Evolutionary conservation across 1,140 invertebrate species (phyloP), one percentile per base, ranked within the genome.

Genomic region (Drosophila simulans): DNA sequence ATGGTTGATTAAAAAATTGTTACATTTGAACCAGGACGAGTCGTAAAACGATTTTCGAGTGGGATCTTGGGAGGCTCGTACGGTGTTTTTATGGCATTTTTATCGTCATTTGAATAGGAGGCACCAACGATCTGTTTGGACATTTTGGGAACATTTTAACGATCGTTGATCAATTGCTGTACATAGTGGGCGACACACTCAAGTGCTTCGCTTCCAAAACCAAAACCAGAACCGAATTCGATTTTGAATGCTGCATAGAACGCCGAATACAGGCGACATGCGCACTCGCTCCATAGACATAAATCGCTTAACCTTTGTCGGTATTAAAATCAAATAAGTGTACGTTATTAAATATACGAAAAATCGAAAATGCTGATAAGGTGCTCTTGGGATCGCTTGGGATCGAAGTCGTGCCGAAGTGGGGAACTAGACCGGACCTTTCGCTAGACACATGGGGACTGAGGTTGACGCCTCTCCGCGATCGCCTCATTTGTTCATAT

Each of bases 51-150:
- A 27, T 17, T 65, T 43, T 68, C 59, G 60, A 68, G 64, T 68
- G 64, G 59, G 22, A 53, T 43, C 20, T 53, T 49, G 78, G 78
- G 74, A 88, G 68, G 48, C 53, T 66, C 5, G 43, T 31, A 45
- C 55, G 40, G 34, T 34, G 43, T 42, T 82, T 89, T 89, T 69
- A 88, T 88, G 63, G 49, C 58, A 53, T 88, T 88, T 88, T 88
- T 88, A 88, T 88, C 66, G 83, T 77, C 73, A 89, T 86, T 88
- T 89, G 84, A 88, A 88, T 78, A 79, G 75, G 66, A 78, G 79
- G 83, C 70, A 82, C 78, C 75, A 88, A 88, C 79, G 83, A 88
- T 88, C 71, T 88, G 83, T 88, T 88, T 88, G 49, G 84, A 88
- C 83, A 88, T 80, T 88, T 86, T 66, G 64, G 72, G 78, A 88